Evolutionary conservation across 2,113 vertebrate genomes (phyloP).

Genomic region (Pavo muticus): DNA sequence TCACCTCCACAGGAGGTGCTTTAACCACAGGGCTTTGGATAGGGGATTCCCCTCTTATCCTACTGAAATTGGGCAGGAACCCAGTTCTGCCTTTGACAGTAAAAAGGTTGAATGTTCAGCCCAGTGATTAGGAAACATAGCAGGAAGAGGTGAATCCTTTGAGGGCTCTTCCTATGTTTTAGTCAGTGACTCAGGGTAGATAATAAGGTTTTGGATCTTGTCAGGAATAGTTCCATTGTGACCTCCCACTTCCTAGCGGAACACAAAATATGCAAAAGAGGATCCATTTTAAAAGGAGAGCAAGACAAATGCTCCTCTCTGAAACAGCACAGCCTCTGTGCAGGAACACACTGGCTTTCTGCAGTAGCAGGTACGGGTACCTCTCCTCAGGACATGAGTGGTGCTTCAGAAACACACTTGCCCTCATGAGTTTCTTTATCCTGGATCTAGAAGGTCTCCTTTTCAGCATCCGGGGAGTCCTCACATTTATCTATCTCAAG

Average conservation of each 20-base stretch:
- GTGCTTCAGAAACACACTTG: background rate
- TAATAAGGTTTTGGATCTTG: slow-evolving; percentile 45
- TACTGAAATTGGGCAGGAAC: background rate
- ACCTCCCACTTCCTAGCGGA: slow-evolving; percentile 62
- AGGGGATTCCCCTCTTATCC: slow-evolving; percentile 23
- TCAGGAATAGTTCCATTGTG: slow-evolving; percentile 37
- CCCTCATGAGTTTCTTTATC: background rate
- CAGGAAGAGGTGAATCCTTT: slow-evolving; percentile 19
- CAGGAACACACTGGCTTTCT: slow-evolving; percentile 18
- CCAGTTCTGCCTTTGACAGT: background rate
- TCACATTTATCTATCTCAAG: background rate
- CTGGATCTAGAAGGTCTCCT: background rate
- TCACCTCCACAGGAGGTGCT: slow-evolving; percentile 33
- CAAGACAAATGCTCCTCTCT: slow-evolving; percentile 7
- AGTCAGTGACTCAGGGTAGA: slow-evolving; percentile 24
- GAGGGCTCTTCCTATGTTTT: slow-evolving; percentile 23
- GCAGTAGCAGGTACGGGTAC: background rate
- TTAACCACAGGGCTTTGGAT: slow-evolving; percentile 27
- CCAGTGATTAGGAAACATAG: background rate
- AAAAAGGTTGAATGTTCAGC: background rate
- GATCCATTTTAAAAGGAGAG: slow-evolving; percentile 47
- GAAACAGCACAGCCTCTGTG: background rate
- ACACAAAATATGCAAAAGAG: slow-evolving; percentile 49
- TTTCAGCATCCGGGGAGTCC: background rate
- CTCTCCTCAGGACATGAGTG: background rate